Percentiles rank a stretch among this genome's conserved stretches.
These are phyloP conservation scores for Melanotaenia boesemani DNA, from an alignment of 2,797 vertebrate species.

Conservation along the genomic window DNA sequence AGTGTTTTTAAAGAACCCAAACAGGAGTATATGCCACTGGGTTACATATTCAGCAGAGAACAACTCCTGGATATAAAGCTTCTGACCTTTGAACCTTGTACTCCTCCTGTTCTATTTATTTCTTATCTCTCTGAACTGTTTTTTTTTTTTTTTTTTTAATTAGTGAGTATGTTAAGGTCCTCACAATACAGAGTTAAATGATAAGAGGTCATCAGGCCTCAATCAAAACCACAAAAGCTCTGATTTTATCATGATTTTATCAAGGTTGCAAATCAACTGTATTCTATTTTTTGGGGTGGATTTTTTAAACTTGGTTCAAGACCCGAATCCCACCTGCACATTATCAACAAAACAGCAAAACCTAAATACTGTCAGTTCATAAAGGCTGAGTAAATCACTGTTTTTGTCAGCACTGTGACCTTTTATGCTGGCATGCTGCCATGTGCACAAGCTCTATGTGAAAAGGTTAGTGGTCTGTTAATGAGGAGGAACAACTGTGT, in stretches of 20 bases:
- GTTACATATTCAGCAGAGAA: conserved; percentile 16
- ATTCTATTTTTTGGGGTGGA: not conserved
- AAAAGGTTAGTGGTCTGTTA: conserved; percentile 49
- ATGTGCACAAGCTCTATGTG: conserved; percentile 24
- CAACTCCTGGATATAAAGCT: conserved; percentile 36
- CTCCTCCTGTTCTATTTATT: conserved; percentile 11
- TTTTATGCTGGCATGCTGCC: conserved; percentile 24
- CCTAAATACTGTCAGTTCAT: conserved; percentile 14
- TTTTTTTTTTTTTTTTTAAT: no score
- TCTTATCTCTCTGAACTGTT: conserved; percentile 19
- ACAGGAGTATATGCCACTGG: no score
- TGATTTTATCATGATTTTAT: conserved; percentile 25
- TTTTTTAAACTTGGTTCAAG: conserved; percentile 1
- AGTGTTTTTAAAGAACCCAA: no score
- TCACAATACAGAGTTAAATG: conserved; percentile 21
- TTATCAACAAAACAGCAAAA: conserved; percentile 40
- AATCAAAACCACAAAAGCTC: conserved; percentile 15
- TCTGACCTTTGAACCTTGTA: conserved; percentile 35
- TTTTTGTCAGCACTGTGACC: conserved; percentile 40
- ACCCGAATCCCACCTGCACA: conserved; percentile 6
- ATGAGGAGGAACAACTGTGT: conserved; percentile 3
- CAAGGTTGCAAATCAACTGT: conserved; percentile 4
- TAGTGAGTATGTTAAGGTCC: conserved; percentile 5
- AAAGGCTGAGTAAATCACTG: conserved; percentile 14
- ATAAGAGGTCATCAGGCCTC: conserved; percentile 18